Evolutionary conservation across 2,797 vertebrate species (phyloP).

Genomic region (Propithecus deckenii): DNA sequence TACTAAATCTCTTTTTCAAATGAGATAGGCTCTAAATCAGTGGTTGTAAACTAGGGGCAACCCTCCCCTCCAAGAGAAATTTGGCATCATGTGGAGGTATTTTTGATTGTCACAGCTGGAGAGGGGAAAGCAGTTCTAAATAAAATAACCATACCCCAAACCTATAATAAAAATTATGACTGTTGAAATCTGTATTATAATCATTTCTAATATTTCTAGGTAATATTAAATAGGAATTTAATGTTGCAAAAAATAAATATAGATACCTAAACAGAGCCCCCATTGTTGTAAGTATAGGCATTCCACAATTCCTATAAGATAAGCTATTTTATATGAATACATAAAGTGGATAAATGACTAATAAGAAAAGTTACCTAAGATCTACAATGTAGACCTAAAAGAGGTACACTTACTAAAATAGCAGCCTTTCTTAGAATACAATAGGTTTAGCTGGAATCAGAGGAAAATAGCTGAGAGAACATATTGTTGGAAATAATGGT

Average conservation of each 20-base stretch:
- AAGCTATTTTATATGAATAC: background rate
- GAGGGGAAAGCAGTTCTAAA: background rate
- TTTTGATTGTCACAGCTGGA: background rate
- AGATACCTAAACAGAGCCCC: background rate
- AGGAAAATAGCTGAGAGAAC: slow-evolving; percentile 1
- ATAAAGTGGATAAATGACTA: background rate
- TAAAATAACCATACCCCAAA: background rate
- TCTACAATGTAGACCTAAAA: background rate
- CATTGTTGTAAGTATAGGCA: background rate
- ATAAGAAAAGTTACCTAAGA: background rate
- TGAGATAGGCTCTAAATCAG: background rate
- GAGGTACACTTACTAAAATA: background rate
- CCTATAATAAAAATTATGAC: background rate
- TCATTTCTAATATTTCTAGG: background rate
- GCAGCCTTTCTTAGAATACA: background rate
- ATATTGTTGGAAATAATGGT: background rate
- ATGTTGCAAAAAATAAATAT: background rate
- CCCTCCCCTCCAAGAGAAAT: background rate
- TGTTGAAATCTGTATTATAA: background rate
- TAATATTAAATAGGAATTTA: background rate
- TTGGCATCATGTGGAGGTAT: background rate
- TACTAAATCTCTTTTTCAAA: background rate
- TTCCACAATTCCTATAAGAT: background rate
- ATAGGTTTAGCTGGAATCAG: background rate
- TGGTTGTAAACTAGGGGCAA: background rate